Evolutionary conservation across 1,140 invertebrate genomes (phyloP), one percentile per base, ranked within the genome.

Genomic region (Lethrus apterus): DNA sequence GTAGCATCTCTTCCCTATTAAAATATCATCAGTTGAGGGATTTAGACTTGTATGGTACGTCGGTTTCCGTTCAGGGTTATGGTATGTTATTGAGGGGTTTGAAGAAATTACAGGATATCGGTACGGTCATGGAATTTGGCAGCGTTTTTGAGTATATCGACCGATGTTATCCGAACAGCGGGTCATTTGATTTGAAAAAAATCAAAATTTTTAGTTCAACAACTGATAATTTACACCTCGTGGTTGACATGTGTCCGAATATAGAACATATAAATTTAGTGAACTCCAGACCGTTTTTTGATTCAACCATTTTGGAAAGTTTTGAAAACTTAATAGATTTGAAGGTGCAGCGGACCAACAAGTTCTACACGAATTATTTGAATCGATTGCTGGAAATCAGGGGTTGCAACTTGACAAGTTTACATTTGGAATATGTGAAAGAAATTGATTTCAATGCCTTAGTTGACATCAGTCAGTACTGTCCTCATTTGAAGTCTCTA

Each of bases 341-440:
- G 7, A 83, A 81, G 66, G 54, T 84, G 19, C 57, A 81, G 0
- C 80, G 76, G 0, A 81, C 79, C 57, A 77, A 82, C 54, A 76
- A 81, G 54, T 84, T 82, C 63, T 83, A 80, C 56, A 68, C 71
- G 0, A 76, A 83, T 63, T 75, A 76, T 55, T 64, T 83, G n/a
- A 77, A 80, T 48, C 72, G 76, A 56, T 64, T 83, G 2, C 58
- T 84, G 20, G 76, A 82, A 65, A 66, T 80, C 3, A 77, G 77
- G 50, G 79, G 80, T 11, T 70, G 68, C 44, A 77, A 80, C 54
- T 65, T 84, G 29, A 70, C 66, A 3, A 72, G 66, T 62, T 62
- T 84, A 31, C 79, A 83, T 59, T 66, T 84, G 29, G 81, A 84
- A 57, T 80, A 83, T 54, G 79, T 81, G 1, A 80, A 83, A 54